Percentiles rank a stretch among this genome's conserved stretches.
phyloP scores from a whole-genome alignment of 2,888 invertebrate species.

The Poecilobothrus nobilitatus region DNA sequence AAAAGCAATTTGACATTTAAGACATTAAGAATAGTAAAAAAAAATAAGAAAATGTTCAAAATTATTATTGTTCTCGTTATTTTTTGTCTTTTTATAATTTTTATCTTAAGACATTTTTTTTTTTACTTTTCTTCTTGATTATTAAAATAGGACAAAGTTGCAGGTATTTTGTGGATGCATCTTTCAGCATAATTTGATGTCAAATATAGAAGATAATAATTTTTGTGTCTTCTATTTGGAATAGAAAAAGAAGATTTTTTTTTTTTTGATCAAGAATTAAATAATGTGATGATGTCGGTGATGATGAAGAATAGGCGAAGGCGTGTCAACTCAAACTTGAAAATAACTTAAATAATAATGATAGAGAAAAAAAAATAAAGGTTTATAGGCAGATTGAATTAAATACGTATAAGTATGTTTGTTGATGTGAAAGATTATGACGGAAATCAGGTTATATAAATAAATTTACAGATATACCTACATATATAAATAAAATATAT shows the following conservation, averaged over 20 bases:
- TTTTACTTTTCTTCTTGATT: too few species aligned
- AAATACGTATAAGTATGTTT: background rate
- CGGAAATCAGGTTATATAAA: background rate
- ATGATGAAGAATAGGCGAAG: background rate
- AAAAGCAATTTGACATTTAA: background rate
- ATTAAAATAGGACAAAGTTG: conserved; percentile 4
- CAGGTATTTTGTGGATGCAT: background rate
- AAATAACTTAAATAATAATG: background rate
- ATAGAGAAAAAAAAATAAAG: background rate
- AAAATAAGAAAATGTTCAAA: background rate
- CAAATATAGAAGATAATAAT: background rate
- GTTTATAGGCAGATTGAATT: background rate
- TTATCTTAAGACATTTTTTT: too few species aligned
- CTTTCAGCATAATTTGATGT: background rate
- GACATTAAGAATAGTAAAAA: background rate
- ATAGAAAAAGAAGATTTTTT: background rate
- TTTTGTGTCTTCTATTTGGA: background rate
- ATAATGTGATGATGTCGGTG: background rate
- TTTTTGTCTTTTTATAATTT: too few species aligned
- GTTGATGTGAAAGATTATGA: background rate
- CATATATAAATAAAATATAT: background rate
- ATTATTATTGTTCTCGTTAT: too few species aligned
- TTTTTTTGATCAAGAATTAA: background rate
- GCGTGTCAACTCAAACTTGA: background rate
- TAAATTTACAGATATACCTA: background rate